Evolutionary conservation across 2,888 invertebrate species (phyloP), one percentile per base, ranked within the genome.

Genomic region (Eutolmus rufibarbis): DNA sequence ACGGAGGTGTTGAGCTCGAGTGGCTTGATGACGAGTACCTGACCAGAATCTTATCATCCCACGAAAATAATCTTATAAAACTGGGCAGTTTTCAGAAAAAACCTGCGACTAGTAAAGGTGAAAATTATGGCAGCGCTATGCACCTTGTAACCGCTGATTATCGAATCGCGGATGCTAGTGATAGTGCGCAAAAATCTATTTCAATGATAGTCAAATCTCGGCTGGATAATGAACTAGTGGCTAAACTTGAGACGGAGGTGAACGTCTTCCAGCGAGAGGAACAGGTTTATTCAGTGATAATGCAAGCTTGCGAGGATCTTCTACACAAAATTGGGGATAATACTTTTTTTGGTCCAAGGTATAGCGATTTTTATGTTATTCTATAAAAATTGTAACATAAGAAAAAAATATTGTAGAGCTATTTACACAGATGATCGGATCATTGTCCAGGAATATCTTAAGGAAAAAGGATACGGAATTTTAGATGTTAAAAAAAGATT

Each of bases 401-500:
- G n/a, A 19, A 51, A 46, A 51, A 51, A n/a, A n/a, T 51, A 16
- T 51, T 51, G 12, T 82, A 91, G 90, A 88, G 89, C 89, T 14
- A 88, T 91, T 82, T 90, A 90, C 88, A 89, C 90, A 19, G 91
- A 91, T 88, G 90, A 90, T 12, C 89, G 89, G 16, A 87, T 90
- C 4, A 90, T 91, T 82, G 91, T 94, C 2, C 90, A 94, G 86
- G 94, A 94, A 89, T 94, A 94, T 90, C 91, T 94, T 56, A 92
- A 93, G n/a, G 90, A 91, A 5, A 89, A 91, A 51, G 94, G 94
- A 5, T 94, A 92, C 89, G 90, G 91, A 40, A 93, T 94, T 91
- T 91, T 92, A 1, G 92, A 93, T 89, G 92, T 94, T 66, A 92
- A 93, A 88, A 88, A 90, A 56, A 94, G 94, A 31, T 91, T 94